phyloP scores from a whole-genome alignment of 2,113 vertebrate genomes.

The Bos indicus region DNA sequence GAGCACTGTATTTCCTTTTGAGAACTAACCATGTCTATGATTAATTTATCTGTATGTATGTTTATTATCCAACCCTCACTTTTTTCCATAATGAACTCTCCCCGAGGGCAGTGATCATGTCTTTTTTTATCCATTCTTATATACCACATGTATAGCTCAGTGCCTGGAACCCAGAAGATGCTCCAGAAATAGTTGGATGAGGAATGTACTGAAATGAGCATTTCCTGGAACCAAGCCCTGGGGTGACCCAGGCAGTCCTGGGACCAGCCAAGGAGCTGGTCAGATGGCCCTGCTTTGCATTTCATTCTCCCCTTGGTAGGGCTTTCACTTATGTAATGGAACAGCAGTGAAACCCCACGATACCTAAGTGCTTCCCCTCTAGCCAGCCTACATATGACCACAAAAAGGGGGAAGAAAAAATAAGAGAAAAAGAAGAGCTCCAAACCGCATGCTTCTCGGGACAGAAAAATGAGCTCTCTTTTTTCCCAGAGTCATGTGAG shows the following conservation, averaged over 20 bases:
- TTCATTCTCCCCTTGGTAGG: neutral
- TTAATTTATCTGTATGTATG: neutral
- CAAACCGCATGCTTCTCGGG: neutral
- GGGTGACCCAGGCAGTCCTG: neutral
- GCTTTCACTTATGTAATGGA: constrained; percentile 51
- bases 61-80: neutral
- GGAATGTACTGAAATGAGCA: neutral
- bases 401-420: neutral
- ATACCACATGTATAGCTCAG: no score
- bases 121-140: neutral
- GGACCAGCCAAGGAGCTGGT: neutral
- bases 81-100: neutral
- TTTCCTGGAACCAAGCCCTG: neutral
- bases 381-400: neutral
- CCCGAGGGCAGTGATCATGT: neutral
- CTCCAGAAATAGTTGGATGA: neutral
- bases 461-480: neutral
- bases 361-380: constrained; percentile 17
- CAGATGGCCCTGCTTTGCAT: neutral
- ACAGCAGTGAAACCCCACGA: constrained; percentile 12
- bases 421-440: neutral
- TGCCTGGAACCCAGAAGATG: neutral
- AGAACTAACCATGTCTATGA: neutral
- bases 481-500: constrained; percentile 7
- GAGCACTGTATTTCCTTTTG: neutral